Evolutionary conservation across 2,888 invertebrate species (phyloP).

Genomic region (Ectemnius lituratus): DNA sequence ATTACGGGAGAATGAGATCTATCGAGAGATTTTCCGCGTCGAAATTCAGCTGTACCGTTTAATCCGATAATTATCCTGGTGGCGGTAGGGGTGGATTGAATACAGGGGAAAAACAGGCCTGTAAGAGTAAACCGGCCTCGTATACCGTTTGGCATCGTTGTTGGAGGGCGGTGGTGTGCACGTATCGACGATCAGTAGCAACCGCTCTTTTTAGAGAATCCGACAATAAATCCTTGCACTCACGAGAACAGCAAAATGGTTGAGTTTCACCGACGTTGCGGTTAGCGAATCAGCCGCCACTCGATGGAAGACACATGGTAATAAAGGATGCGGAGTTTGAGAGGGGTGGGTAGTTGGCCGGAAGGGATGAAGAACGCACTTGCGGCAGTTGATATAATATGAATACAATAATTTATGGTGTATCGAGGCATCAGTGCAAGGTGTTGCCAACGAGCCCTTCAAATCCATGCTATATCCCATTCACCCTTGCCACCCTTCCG

Average conservation of each 20-base stretch:
- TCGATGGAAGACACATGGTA: no score
- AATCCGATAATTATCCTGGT: constrained; percentile 36
- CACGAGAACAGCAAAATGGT: constrained; percentile 58
- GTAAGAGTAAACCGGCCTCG: constrained; percentile 8
- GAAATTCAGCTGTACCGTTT: constrained; percentile 13
- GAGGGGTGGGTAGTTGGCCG: constrained; percentile 9
- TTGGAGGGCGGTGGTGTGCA: constrained; percentile 25
- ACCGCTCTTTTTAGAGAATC: constrained; percentile 35
- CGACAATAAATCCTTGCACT: constrained; percentile 64
- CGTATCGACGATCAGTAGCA: constrained; percentile 59
- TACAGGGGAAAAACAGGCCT: constrained; percentile 18
- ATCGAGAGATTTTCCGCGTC: neutral
- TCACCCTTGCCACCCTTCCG: constrained; percentile 20
- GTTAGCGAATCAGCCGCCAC: constrained; percentile 22
- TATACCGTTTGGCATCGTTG: constrained; percentile 20
- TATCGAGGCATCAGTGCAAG: constrained; percentile 71
- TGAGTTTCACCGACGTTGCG: constrained; percentile 43
- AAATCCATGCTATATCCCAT: constrained; percentile 39
- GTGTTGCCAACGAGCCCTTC: constrained; percentile 64
- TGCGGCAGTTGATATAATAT: constrained; percentile 55
- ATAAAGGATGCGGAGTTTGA: no score
- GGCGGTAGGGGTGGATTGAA: constrained; percentile 1
- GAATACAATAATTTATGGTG: constrained; percentile 71
- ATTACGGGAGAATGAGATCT: no score
- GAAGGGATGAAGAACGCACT: neutral